phyloP scores from a whole-genome alignment of 2,113 vertebrate species.

The Pituophis catenifer region DNA sequence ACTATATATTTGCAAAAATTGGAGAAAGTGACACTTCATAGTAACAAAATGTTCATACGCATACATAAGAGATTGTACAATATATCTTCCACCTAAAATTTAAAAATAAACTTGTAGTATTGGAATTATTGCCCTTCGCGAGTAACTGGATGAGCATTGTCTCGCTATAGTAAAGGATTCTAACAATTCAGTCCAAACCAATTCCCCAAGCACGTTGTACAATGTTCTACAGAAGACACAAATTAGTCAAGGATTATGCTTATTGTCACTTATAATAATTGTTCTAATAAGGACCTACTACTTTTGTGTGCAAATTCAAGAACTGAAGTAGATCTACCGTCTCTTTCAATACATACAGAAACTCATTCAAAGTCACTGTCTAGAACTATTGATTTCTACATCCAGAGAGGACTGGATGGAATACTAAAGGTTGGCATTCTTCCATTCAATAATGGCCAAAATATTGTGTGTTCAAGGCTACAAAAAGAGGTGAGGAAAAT shows the following conservation, averaged over 20 bases:
- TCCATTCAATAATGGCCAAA: neutral
- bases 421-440: neutral
- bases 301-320: neutral
- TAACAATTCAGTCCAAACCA: neutral
- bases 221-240: neutral
- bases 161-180: neutral
- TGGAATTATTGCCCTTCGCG: neutral
- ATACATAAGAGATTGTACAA: neutral
- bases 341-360: neutral
- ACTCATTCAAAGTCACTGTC: neutral
- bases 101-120: neutral
- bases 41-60: neutral
- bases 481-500: neutral
- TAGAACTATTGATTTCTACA: neutral
- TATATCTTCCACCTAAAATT: neutral
- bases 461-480: neutral
- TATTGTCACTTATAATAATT: neutral
- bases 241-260: neutral
- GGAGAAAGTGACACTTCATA: neutral
- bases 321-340: neutral
- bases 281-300: neutral
- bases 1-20: neutral
- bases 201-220: neutral
- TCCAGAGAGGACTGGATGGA: neutral
- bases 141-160: neutral